phyloP scores from a whole-genome alignment of 2,888 invertebrate species.

The Epiperipatus broadwayi region DNA sequence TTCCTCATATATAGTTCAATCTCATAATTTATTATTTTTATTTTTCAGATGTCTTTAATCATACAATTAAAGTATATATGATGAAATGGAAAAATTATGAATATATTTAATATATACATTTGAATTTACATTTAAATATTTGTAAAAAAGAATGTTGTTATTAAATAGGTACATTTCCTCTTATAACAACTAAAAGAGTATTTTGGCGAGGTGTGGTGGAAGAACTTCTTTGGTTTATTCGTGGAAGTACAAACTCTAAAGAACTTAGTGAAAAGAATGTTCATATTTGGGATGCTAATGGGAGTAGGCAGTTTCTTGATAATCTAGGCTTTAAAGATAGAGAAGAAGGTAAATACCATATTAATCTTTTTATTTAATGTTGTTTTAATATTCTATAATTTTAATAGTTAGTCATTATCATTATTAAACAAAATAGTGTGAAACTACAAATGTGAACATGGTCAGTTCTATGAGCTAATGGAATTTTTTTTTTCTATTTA shows the following conservation, averaged over 20 bases:
- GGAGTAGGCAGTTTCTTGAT: conserved; percentile 70
- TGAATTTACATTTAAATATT: too few species aligned
- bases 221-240: conserved; percentile 84
- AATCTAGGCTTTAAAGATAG: conserved; percentile 59
- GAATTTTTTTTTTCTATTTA: too few species aligned
- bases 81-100: too few species aligned
- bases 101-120: too few species aligned
- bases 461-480: conserved; percentile 5
- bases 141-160: conserved; percentile 14
- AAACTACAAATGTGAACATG: too few species aligned
- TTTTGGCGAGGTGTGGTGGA: conserved; percentile 77
- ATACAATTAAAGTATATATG: too few species aligned
- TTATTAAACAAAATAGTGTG: too few species aligned
- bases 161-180: conserved; percentile 43
- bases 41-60: too few species aligned
- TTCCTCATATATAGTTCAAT: too few species aligned
- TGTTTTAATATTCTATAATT: too few species aligned
- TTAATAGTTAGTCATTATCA: too few species aligned
- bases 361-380: not conserved
- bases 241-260: conserved; percentile 67
- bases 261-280: conserved; percentile 55
- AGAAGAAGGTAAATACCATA: conserved; percentile 45
- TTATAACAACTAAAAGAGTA: conserved; percentile 83
- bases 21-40: too few species aligned
- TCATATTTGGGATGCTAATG: conserved; percentile 91